Evolutionary conservation across 92 coral and sea anemone species (phyloP), one percentile per base, ranked within the genome.

Genomic region (Isaurus tuberculatus): DNA sequence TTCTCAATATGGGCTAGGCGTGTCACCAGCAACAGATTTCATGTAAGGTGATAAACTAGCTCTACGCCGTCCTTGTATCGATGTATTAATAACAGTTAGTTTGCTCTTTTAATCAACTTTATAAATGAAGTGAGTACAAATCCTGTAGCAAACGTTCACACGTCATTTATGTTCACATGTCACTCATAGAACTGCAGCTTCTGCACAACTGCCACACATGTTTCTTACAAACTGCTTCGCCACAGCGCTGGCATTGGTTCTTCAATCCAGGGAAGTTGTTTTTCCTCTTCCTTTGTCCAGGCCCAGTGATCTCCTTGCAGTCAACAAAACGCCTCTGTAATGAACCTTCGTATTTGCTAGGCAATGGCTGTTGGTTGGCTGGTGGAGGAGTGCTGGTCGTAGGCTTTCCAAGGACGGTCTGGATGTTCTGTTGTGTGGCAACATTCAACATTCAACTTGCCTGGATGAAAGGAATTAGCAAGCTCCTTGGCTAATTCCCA

Each of bases 361-460:
- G 61, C 61, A 51, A 11, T 16, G 51, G 51, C 51, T 44, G 51
- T 44, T 44, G 51, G 51, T 44, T 44, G 51, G 51, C 51, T 44
- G 51, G 61, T 51, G 61, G 61, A 51, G 0, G 51, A 51, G 61
- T 51, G 0, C 61, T 51, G 61, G 61, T 51, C 61, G 6, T 51
- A 51, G 61, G 61, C 61, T 51, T 51, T 51, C 61, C 61, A 51
- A 51, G 61, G 61, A 17, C 61, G 61, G 61, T 51, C 61, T 51
- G 61, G 61, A 51, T 51, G 2, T 51, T 51, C 61, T 6, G 25
- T 51, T 51, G 61, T 51, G 61, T 51, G 61, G 61, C 61, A 51
- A 51, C 61, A 51, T 51, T 51, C 61, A 51, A 51, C 61, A 20
- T 22, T 3, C 1, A 15, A 22, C 0, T 51, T 15, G 61, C 20